These are phyloP conservation scores for Scophthalmus maximus DNA, from an alignment of 2,113 vertebrate genomes.

Conservation along the genomic window DNA sequence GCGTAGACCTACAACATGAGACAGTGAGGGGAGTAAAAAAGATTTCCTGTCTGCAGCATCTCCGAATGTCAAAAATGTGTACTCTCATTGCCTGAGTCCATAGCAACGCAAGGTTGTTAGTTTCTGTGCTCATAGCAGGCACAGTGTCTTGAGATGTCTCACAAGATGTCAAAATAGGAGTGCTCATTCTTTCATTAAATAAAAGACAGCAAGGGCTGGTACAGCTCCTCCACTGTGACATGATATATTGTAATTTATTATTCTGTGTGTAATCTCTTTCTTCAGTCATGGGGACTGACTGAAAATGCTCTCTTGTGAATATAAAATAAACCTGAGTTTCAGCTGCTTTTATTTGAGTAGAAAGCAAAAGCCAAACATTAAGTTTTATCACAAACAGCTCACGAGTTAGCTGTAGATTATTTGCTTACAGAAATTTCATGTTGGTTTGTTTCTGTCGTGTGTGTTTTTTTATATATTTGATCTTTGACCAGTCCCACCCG, in stretches of 20 bases:
- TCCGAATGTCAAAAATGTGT: constrained; percentile 58
- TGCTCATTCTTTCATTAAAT: constrained; percentile 75
- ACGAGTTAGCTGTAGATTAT: not conserved
- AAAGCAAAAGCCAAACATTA: constrained; percentile 15
- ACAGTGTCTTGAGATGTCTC: constrained; percentile 66
- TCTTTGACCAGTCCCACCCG: constrained; percentile 44
- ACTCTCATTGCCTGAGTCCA: constrained; percentile 59
- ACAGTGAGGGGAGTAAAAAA: not conserved
- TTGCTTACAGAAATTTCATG: not conserved
- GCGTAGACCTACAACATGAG: constrained; percentile 30
- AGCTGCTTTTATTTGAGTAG: constrained; percentile 21
- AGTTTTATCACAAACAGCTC: constrained; percentile 13
- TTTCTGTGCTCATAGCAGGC: constrained; percentile 62
- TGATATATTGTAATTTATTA: constrained; percentile 74
- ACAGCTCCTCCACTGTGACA: constrained; percentile 62
- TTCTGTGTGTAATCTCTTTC: constrained; percentile 71
- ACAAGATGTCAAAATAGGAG: constrained; percentile 70
- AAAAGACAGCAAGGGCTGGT: constrained; percentile 65
- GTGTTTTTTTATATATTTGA: constrained; percentile 18
- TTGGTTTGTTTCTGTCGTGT: not conserved
- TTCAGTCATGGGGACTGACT: constrained; percentile 58
- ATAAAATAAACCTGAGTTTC: constrained; percentile 54
- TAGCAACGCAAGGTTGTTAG: constrained; percentile 65
- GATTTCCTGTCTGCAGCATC: constrained; percentile 54
- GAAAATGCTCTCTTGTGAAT: constrained; percentile 66